These are phyloP conservation scores for Serrognathus titanus DNA, from an alignment of 2,888 invertebrate species.

Conservation along the genomic window DNA sequence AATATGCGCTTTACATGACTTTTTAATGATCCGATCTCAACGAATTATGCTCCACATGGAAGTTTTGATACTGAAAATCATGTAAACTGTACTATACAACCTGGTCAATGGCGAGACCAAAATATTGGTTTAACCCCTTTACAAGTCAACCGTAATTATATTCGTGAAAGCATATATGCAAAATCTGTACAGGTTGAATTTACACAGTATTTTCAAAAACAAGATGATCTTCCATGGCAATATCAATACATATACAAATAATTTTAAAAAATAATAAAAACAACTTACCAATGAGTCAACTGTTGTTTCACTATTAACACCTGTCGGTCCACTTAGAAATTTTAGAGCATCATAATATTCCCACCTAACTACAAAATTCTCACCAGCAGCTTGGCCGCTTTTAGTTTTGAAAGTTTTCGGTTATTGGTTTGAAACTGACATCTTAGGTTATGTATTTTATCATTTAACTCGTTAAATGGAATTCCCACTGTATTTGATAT, in stretches of 20 bases:
- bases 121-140: background rate
- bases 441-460: slow-evolving; percentile 19
- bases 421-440: slow-evolving; percentile 17
- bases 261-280: background rate
- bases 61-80: slow-evolving; percentile 8
- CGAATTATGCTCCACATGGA: slow-evolving; percentile 10
- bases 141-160: slow-evolving; percentile 6
- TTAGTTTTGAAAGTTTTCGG: slow-evolving; percentile 4
- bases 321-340: slow-evolving; percentile 13
- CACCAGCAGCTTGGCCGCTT: slow-evolving; percentile 18
- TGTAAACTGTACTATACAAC: background rate
- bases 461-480: slow-evolving; percentile 12
- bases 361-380: slow-evolving; percentile 20
- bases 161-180: slow-evolving; percentile 8
- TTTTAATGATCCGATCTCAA: slow-evolving; percentile 12
- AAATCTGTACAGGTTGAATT: slow-evolving; percentile 17
- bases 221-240: slow-evolving; percentile 20
- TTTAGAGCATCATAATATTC: slow-evolving; percentile 20
- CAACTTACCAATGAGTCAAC: slow-evolving; percentile 19
- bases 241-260: slow-evolving; percentile 17
- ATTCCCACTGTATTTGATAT: slow-evolving; percentile 11
- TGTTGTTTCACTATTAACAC: slow-evolving; percentile 15
- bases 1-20: slow-evolving; percentile 13
- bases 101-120: background rate
- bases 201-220: slow-evolving; percentile 14